Conservation (phyloP, 2,113 vertebrate genomes). For the Actenoides lindsayi region DNA sequence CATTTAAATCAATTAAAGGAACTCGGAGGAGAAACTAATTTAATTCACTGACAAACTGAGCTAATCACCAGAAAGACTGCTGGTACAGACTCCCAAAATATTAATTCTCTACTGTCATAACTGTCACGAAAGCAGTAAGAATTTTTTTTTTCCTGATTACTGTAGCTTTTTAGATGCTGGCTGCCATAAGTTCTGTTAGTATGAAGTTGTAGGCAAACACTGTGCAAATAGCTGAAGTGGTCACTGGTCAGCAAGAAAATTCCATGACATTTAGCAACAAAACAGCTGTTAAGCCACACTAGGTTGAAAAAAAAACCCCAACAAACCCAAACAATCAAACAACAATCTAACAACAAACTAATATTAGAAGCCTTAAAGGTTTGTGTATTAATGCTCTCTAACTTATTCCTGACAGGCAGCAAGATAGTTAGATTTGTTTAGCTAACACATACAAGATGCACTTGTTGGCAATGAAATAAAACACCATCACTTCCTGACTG, state of each 20-base stretch:
- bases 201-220: neutral
- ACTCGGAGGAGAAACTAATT: neutral
- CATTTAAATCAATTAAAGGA: slow-evolving; percentile 20
- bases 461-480: neutral
- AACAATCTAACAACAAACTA: neutral
- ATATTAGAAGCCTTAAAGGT: neutral
- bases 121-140: neutral
- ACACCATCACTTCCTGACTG: neutral
- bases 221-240: neutral
- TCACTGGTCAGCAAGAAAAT: neutral
- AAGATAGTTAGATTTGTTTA: neutral
- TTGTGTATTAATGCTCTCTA: neutral
- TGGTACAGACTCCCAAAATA: neutral
- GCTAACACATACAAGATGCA: neutral
- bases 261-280: neutral
- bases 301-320: neutral
- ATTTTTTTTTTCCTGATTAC: neutral
- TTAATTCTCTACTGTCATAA: neutral
- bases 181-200: neutral
- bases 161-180: neutral
- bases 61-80: neutral
- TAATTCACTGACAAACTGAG: slow-evolving; percentile 12
- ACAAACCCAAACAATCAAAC: neutral
- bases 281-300: neutral
- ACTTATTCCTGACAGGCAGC: neutral